phyloP scores from a whole-genome alignment of 2,797 vertebrate species.

The Meda fulgida region DNA sequence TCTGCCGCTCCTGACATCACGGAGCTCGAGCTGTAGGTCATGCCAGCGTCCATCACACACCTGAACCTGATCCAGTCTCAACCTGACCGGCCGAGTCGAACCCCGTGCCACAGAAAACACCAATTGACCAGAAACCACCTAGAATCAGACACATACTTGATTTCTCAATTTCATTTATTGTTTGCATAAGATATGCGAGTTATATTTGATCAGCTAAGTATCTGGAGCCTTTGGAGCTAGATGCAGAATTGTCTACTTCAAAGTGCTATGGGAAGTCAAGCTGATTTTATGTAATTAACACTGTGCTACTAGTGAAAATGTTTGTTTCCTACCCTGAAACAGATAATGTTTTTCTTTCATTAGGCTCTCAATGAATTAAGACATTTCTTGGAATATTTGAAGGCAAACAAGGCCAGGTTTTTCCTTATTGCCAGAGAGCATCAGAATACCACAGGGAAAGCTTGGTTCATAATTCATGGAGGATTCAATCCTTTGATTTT shows the following conservation, averaged over 20 bases:
- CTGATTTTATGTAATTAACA: background rate
- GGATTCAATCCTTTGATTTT: constrained; percentile 2
- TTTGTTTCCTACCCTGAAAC: background rate
- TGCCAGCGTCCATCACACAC: constrained; percentile 97
- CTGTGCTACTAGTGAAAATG: background rate
- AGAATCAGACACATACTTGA: constrained; percentile 48
- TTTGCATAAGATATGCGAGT: background rate
- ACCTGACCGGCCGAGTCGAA: constrained; percentile 80
- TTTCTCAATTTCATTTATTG: background rate
- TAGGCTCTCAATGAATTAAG: background rate
- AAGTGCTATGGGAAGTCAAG: background rate
- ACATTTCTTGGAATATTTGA: background rate
- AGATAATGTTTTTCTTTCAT: background rate
- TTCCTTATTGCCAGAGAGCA: background rate
- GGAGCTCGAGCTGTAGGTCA: constrained; percentile 91
- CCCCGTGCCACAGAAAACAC: constrained; percentile 88
- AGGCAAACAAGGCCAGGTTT: background rate
- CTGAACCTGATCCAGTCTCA: constrained; percentile 89
- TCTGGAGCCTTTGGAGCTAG: background rate
- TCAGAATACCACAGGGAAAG: background rate
- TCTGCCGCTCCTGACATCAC: constrained; percentile 85
- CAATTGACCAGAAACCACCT: constrained; percentile 89
- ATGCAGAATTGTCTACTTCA: background rate
- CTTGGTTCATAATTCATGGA: background rate
- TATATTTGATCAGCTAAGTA: constrained; percentile 6